phyloP scores from a whole-genome alignment of 2,113 vertebrate species.

The Xiphophorus couchianus region DNA sequence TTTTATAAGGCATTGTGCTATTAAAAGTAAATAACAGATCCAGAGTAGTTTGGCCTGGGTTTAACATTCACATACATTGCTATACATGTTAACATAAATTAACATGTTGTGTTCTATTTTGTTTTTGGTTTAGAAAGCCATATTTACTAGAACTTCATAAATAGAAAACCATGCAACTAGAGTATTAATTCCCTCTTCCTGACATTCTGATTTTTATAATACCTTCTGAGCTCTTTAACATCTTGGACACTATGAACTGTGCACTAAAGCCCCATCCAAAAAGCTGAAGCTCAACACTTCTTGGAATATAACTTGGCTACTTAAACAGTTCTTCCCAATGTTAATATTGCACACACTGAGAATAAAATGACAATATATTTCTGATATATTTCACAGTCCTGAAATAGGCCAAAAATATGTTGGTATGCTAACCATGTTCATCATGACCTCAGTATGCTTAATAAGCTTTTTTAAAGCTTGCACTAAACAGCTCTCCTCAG shows the following conservation, averaged over 20 bases:
- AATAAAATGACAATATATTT: not conserved
- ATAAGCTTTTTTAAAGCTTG: constrained; percentile 60
- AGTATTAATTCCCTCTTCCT: no score
- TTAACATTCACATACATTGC: no score
- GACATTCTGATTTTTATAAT: no score
- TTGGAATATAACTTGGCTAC: not conserved
- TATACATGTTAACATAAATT: no score
- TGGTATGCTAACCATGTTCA: not conserved
- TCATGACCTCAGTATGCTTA: constrained; percentile 31
- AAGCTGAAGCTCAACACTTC: not conserved
- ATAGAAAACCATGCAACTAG: no score
- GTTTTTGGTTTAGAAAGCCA: no score
- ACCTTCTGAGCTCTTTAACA: not conserved
- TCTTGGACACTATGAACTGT: not conserved
- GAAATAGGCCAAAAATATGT: not conserved
- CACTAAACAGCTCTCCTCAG: constrained; percentile 46
- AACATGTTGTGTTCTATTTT: no score
- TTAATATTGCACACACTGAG: not conserved
- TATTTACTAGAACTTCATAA: no score
- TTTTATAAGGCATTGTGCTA: no score
- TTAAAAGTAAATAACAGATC: no score
- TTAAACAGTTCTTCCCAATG: not conserved
- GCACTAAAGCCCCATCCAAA: not conserved
- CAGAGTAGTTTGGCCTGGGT: no score
- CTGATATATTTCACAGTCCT: not conserved